A percentile compares a stretch with the other conserved stretches of the same genome.
phyloP scores from a whole-genome alignment of 1,140 invertebrate species.

The Nephila pilipes region DNA sequence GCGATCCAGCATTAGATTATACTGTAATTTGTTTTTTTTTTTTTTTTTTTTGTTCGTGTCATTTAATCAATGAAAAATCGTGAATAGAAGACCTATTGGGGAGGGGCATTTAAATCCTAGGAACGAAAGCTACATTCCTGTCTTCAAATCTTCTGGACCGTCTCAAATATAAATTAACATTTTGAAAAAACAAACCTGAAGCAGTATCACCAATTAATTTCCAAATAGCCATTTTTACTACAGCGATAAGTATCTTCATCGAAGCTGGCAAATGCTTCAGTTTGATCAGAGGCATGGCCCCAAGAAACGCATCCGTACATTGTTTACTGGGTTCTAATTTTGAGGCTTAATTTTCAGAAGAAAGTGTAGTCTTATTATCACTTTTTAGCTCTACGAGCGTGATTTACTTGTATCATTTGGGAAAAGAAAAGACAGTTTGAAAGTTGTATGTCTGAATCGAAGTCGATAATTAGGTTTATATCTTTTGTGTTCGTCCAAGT shows the following conservation, averaged over 20 bases:
- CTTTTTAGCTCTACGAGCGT: neutral
- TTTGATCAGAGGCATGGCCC: neutral
- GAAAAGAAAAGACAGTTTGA: neutral
- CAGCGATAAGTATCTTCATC: neutral
- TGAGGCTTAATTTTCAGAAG: neutral
- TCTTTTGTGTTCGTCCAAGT: neutral
- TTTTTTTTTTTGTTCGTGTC: no score
- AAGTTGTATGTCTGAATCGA: neutral
- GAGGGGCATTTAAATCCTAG: neutral
- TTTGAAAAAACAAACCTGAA: no score
- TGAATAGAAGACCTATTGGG: neutral
- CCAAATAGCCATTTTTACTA: neutral
- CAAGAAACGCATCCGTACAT: neutral
- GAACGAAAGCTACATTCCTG: neutral
- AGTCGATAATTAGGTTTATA: slow-evolving; percentile 21
- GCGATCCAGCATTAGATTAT: no score
- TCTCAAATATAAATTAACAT: neutral
- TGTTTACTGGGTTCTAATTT: neutral
- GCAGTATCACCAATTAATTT: neutral
- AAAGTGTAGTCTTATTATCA: neutral
- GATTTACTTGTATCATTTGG: neutral
- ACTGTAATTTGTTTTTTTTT: no score
- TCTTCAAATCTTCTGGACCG: neutral
- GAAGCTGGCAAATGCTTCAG: neutral
- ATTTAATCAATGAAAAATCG: no score